Conservation (phyloP, 2,113 vertebrate species). For the Salvelinus sp. region DNA sequence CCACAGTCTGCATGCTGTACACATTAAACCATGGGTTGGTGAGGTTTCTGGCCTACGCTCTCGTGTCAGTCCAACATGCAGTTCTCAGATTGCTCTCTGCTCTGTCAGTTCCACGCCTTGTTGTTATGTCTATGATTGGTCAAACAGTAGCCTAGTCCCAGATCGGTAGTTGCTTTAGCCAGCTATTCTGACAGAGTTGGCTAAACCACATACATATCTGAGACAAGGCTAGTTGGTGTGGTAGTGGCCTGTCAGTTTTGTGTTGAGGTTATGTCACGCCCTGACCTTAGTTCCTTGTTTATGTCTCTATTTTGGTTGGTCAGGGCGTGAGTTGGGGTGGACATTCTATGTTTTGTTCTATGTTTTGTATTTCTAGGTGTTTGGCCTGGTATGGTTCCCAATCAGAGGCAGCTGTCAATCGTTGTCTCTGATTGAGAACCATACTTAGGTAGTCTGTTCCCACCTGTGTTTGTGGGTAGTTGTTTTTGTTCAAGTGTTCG, state of each 20-base stretch:
- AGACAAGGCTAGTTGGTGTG: conserved; percentile 36
- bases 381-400: too few relatives aligned
- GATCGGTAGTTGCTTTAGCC: conserved; percentile 40
- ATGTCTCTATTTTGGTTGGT: too few relatives aligned
- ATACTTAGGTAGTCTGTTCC: too few relatives aligned
- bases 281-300: too few relatives aligned
- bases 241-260: conserved; percentile 49
- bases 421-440: too few relatives aligned
- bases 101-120: conserved; percentile 31
- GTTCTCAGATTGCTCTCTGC: conserved; percentile 12
- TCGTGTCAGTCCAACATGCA: conserved; percentile 60
- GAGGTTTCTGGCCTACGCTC: conserved; percentile 62
- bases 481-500: too few relatives aligned
- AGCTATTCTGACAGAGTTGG: conserved; percentile 50
- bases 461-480: too few relatives aligned
- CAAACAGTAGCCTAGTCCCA: background rate
- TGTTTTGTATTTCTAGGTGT: too few relatives aligned
- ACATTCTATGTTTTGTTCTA: too few relatives aligned
- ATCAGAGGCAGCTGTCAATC: too few relatives aligned
- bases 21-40: conserved; percentile 58
- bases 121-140: conserved; percentile 34
- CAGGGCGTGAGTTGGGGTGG: too few relatives aligned
- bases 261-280: background rate
- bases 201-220: conserved; percentile 6
- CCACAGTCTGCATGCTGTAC: conserved; percentile 53